Evolutionary conservation across 2,888 invertebrate genomes (phyloP), one percentile per base, ranked within the genome.

Genomic region (Anthophora plumipes): DNA sequence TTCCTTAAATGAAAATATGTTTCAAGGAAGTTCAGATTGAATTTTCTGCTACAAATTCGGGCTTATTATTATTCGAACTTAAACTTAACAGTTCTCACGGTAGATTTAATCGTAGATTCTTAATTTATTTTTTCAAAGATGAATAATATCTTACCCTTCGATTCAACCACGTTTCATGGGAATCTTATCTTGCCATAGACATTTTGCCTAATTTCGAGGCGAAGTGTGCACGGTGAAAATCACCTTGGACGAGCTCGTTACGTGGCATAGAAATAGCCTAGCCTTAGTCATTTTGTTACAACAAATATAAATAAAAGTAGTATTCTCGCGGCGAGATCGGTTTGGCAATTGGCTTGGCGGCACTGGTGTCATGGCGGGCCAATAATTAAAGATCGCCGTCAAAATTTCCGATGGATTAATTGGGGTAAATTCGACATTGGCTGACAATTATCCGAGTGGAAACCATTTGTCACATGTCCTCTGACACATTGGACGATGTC

Each of bases 401-500:
- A 43, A 77, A 64, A 64, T 61, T 37, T 66, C 17, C 60, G 64
- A 25, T 17, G n/a, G 52, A 63, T 67, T 82, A 84, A 85, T 82
- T 66, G 63, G 39, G 14, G 60, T 72, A 22, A 11, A 52, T 80
- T 75, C 72, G 70, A 75, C 72, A 48, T 59, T 70, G 64, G 61
- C 68, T 52, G 71, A 77, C 61, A 60, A 81, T 54, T 75, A 52
- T 14, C 71, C n/a, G 9, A 46, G 8, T 52, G n/a, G 41, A 43
- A 57, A 60, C 14, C 57, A 70, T 70, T 73, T 80, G 37, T 63
- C 68, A 48, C 22, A 2, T 11, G 12, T 1, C 11, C 22, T 14
- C n/a, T 8, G 61, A 17, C 50, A 46, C 41, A 31, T 86, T 86
- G 85, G 85, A 75, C 37, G 71, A 48, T 48, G 60, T 78, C 85